phyloP scores from a whole-genome alignment of 2,888 invertebrate genomes.

The Dioctria linearis region DNA sequence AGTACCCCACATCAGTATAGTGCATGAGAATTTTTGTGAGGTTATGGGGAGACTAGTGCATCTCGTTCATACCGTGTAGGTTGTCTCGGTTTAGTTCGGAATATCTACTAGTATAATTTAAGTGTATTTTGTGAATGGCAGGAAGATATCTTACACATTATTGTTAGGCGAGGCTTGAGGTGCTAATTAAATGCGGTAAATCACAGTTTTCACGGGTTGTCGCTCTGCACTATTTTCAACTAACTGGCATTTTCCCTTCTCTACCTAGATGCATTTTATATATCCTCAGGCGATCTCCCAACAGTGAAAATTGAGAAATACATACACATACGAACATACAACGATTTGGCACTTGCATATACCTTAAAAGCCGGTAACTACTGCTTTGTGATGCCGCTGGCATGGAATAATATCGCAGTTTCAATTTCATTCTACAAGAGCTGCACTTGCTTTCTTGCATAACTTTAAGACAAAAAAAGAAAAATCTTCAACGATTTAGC shows the following conservation, averaged over 20 bases:
- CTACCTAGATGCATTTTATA: not conserved
- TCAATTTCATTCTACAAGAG: not conserved
- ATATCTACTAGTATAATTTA: not conserved
- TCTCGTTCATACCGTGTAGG: slow-evolving; percentile 4
- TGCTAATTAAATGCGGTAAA: slow-evolving; percentile 10
- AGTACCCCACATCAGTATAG: not conserved
- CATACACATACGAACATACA: too few species aligned
- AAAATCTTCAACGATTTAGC: not conserved
- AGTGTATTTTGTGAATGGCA: not conserved
- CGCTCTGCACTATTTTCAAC: not conserved
- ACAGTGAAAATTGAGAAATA: not conserved
- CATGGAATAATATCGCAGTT: not conserved
- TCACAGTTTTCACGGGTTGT: not conserved
- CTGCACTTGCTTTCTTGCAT: not conserved
- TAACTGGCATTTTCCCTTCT: not conserved
- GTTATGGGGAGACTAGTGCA: not conserved
- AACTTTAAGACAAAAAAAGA: not conserved
- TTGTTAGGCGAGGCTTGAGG: slow-evolving; percentile 29
- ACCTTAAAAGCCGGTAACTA: not conserved
- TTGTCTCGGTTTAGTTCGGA: slow-evolving; percentile 6
- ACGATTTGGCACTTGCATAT: not conserved
- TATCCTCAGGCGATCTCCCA: not conserved
- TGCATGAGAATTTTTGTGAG: too few species aligned
- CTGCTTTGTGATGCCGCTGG: not conserved
- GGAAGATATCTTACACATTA: not conserved